phyloP scores from a whole-genome alignment of 2,113 vertebrate species.

The Canis aureus region DNA sequence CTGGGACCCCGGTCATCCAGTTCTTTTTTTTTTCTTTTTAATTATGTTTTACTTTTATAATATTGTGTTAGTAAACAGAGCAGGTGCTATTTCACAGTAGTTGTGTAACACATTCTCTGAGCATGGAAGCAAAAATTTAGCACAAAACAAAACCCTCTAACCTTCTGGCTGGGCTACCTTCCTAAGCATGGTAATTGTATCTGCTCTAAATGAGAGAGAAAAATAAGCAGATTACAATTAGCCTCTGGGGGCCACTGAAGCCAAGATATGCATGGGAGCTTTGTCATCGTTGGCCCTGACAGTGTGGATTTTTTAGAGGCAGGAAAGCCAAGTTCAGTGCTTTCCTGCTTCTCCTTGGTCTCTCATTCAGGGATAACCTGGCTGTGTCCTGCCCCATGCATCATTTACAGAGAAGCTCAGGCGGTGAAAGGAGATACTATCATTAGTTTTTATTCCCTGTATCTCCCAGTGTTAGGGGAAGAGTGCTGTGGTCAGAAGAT shows the following conservation, averaged over 20 bases:
- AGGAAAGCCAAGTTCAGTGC: not conserved
- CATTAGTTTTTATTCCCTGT: not conserved
- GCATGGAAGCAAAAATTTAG: conserved; percentile 4
- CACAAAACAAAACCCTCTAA: not conserved
- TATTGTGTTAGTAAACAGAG: conserved; percentile 64
- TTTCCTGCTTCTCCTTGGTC: not conserved
- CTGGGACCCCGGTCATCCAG: not conserved
- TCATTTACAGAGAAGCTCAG: not conserved
- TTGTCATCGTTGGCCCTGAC: not conserved
- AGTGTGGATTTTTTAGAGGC: not conserved
- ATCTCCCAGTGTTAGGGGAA: not conserved
- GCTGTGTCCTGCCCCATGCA: fast-evolving
- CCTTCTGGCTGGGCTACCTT: not conserved
- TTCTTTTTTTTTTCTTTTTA: conserved; percentile 5
- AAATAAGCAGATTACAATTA: not conserved
- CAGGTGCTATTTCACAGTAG: conserved; percentile 47
- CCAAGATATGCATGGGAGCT: not conserved
- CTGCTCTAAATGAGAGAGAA: not conserved
- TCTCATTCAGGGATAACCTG: not conserved
- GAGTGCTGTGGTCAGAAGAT: not conserved
- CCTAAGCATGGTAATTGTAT: not conserved
- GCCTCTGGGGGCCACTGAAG: not conserved
- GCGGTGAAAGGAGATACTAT: not conserved
- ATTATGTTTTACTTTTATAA: conserved; percentile 51
- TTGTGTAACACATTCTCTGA: conserved; percentile 26